A percentile compares a stretch with the other conserved stretches of the same genome.
Conservation (phyloP, 2,113 vertebrate genomes). For the Lethenteron reissneri region DNA sequence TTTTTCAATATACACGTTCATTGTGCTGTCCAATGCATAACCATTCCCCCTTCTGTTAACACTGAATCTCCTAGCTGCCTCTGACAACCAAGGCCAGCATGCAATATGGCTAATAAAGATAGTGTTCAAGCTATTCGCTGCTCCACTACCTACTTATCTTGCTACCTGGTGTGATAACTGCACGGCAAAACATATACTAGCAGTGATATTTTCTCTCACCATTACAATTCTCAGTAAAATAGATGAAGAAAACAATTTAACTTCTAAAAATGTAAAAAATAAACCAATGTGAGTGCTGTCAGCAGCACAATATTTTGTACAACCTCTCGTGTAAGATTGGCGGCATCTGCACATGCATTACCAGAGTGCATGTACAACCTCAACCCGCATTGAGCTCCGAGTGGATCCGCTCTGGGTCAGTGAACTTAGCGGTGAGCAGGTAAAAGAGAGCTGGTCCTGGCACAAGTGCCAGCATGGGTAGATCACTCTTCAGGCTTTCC, state of each 20-base stretch:
- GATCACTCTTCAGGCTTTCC: slow-evolving; percentile 61
- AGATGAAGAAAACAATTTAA: slow-evolving; percentile 2
- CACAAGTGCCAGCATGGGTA: slow-evolving; percentile 64
- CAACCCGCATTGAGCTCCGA: slow-evolving; percentile 24
- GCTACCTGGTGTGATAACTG: no score
- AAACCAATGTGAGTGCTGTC: not conserved
- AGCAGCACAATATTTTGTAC: slow-evolving; percentile 4
- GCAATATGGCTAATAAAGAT: no score
- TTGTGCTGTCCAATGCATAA: no score
- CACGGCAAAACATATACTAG: no score
- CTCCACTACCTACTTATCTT: no score
- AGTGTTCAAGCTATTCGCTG: no score
- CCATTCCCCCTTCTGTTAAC: no score
- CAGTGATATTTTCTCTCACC: no score
- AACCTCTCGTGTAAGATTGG: not conserved
- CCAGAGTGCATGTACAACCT: not conserved
- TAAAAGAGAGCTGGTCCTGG: slow-evolving; percentile 83
- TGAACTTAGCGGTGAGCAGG: slow-evolving; percentile 69
- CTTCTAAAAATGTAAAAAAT: not conserved
- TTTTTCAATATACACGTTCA: no score
- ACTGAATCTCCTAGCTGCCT: no score
- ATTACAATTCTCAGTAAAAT: not conserved
- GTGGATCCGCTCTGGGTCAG: slow-evolving; percentile 70
- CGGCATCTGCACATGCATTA: not conserved
- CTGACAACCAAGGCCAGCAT: no score